A percentile compares a stretch with the other conserved stretches of the same genome.
Conservation (phyloP, 2,113 vertebrate species). For the Suncus etruscus region DNA sequence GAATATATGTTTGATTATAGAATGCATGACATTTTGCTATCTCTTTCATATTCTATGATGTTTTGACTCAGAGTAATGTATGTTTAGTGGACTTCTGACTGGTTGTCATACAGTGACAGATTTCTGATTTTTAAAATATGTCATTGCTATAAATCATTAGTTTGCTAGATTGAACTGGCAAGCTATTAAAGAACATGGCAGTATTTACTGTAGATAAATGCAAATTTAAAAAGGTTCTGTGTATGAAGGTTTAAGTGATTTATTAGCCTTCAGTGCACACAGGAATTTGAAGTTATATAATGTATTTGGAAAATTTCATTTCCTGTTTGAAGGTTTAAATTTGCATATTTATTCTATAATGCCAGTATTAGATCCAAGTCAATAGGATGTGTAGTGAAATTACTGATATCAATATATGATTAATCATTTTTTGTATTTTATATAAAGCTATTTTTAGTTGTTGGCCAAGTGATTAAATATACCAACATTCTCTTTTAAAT, state of each 20-base stretch:
- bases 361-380: constrained; percentile 60
- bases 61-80: constrained; percentile 78
- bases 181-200: constrained; percentile 89
- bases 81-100: constrained; percentile 83
- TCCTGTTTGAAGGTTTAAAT: constrained; percentile 83
- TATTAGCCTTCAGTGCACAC: constrained; percentile 86
- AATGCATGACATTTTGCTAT: constrained; percentile 69
- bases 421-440: constrained; percentile 47
- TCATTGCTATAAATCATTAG: constrained; percentile 90
- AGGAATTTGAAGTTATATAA: constrained; percentile 86
- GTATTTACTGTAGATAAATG: constrained; percentile 89
- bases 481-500: not conserved
- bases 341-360: constrained; percentile 85
- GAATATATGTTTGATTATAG: constrained; percentile 34
- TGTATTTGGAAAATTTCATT: constrained; percentile 88
- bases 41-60: constrained; percentile 69
- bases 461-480: constrained; percentile 54
- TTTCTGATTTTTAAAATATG: constrained; percentile 89
- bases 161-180: constrained; percentile 89
- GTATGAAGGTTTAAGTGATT: constrained; percentile 88
- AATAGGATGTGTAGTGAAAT: constrained; percentile 65
- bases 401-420: constrained; percentile 60
- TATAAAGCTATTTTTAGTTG: constrained; percentile 29
- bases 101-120: constrained; percentile 89
- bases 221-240: constrained; percentile 88